Evolutionary conservation across 2,113 vertebrate genomes (phyloP), one percentile per base, ranked within the genome.

Genomic region (Triplophysa dalaica): DNA sequence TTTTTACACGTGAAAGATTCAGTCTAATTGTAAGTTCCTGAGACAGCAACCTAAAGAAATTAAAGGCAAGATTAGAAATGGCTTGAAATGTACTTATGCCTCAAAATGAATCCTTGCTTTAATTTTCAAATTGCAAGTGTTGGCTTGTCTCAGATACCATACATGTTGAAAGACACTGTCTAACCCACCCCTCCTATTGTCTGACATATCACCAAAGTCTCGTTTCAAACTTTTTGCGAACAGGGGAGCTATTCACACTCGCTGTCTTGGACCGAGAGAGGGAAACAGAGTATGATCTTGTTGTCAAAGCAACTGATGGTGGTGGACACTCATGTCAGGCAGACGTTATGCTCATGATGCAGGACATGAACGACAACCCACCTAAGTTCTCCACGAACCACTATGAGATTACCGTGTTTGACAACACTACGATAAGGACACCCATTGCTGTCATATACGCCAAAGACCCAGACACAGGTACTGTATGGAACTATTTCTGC

Each of bases 361-460:
- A 96, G 85, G 98, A 99, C 81, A 92, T 93, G 7, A 99, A 99
- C 0, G 98, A 99, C 91, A 99, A 98, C 0, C 88, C 95, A 0
- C 98, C 98, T 0, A 87, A 17, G 21, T 99, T 99, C 93, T 96
- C 94, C 82, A 94, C 93, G 68, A 91, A 89, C 38, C 96, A 96
- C 87, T 98, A 95, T 2, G 84, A 94, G 0, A 93, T 99, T 84
- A 95, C 94, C 0, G 91, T 99, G 82, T 98, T 97, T 2, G 96
- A 98, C 90, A 99, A 99, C 92, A 98, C 96, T 24, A 97, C 96
- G 0, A 87, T 95, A 43, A 94, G 94, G 79, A 98, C 97, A 0
- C 98, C 98, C 0, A 86, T 98, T 2, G 95, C 96, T 0, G 96
- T 98, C 72, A 87, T 99, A 5, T 93, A 94, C 84, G 98, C 97